These are phyloP conservation scores for Ceratitis capitata DNA, from an alignment of 1,140 invertebrate genomes.

Conservation along the genomic window DNA sequence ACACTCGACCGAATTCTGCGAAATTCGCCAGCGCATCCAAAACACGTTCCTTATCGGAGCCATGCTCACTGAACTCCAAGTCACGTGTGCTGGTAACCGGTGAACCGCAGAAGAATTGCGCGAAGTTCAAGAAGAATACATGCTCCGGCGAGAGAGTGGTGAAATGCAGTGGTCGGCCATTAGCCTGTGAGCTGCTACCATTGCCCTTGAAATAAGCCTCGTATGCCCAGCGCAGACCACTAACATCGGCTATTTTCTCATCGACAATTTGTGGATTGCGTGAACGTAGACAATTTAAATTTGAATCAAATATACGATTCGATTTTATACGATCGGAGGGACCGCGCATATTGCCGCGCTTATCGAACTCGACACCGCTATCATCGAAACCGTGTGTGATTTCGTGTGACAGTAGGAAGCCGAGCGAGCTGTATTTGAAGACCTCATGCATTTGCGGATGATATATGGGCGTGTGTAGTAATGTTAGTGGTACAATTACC, in stretches of 20 bases:
- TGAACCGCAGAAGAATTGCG: constrained; percentile 56
- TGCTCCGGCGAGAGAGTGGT: constrained; percentile 41
- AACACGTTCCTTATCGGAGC: constrained; percentile 49
- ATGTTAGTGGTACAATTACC: constrained; percentile 50
- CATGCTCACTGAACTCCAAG: constrained; percentile 48
- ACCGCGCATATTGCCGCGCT: constrained; percentile 44
- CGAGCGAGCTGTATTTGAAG: constrained; percentile 53
- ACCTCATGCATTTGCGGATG: constrained; percentile 48
- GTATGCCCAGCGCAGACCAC: constrained; percentile 52
- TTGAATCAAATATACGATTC: neutral
- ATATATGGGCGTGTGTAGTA: constrained; percentile 53
- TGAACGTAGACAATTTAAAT: constrained; percentile 46
- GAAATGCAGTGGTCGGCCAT: neutral
- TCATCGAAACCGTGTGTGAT: constrained; percentile 52
- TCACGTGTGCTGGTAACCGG: neutral
- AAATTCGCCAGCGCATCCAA: constrained; percentile 49
- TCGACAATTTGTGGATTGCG: constrained; percentile 48
- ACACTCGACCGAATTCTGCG: constrained; percentile 45
- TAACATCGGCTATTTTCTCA: constrained; percentile 54
- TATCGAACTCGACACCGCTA: constrained; percentile 44
- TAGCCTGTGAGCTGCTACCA: neutral
- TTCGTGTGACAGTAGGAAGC: constrained; percentile 56
- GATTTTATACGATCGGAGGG: neutral
- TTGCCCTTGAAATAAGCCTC: constrained; percentile 44
- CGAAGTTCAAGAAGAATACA: constrained; percentile 55